Evolutionary conservation across 1,140 invertebrate species (phyloP), one percentile per base, ranked within the genome.

Genomic region (Zaprionus inermis): DNA sequence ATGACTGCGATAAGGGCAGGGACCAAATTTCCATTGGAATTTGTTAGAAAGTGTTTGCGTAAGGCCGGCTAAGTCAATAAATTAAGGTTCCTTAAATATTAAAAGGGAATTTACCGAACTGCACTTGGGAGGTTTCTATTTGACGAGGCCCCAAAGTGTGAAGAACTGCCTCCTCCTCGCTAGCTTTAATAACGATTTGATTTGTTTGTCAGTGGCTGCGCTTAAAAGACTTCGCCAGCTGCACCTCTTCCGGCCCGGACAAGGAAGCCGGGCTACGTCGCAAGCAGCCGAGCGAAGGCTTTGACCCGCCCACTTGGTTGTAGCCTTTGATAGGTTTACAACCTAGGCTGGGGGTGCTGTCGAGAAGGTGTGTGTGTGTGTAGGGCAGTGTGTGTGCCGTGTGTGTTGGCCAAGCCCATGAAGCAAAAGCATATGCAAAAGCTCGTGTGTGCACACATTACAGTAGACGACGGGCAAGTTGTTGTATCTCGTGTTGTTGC

Each of bases 161-260:
- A 49, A 49, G 44, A 49, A 49, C 22, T 54, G 51, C 51, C 51
- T 24, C 51, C 51, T 24, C 51, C 51, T 24, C 58, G 44, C 24
- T 36, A 18, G 22, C 49, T 65, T 54, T 54, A 54, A 41, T 36
- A 10, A 34, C 14, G 12, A 52, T 20, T 41, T 56, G 64, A 72
- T 67, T 67, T 72, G 70, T 59, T 59, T 58, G 61, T 46, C n/a
- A 51, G 54, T 38, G 9, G 14, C 51, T 64, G 18, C 18, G 63
- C 55, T 64, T 58, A 57, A 63, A 72, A 49, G 34, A 34, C 51
- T 60, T 32, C 58, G 52, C 44, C 49, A 34, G 65, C 74, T 68
- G 74, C 77, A 73, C 77, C 77, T 61, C 72, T 79, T 79, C 64
- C 77, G 63, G 77, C 20, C 20, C 68, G 24, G 44, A 34, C 55